Evolutionary conservation across 2,797 vertebrate species (phyloP), one percentile per base, ranked within the genome.

Genomic region (Rhadinocentrus ornatus): DNA sequence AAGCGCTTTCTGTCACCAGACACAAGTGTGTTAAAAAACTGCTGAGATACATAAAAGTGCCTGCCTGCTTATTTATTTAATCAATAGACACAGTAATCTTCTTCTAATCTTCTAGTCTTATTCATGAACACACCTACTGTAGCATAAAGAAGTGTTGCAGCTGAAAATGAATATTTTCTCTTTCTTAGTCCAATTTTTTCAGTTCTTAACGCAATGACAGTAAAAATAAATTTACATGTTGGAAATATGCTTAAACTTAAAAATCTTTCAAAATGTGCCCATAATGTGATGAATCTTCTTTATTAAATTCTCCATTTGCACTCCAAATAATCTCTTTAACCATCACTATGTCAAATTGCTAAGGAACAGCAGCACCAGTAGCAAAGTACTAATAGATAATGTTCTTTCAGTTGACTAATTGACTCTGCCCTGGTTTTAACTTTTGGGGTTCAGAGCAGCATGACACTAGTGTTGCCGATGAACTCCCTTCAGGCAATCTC

Each of bases 11-110:
- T 34, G 22, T 29, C 22, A 58, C 3, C 11, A 15, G 4, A 72
- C 18, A 80, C 37, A 16, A 55, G 52, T 56, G 70, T 50, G 69
- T 58, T n/a, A 11, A 34, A 67, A 81, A 82, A 12, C 52, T 57
- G 61, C 50, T 10, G 29, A 11, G 18, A 10, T 16, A 37, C n/a
- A 32, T 26, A 26, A 2, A 53, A 15, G 9, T 52, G 11, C 13
- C 24, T 54, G 24, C 29, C 22, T 26, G 32, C 39, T n/a, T 55
- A 34, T 46, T 9, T n/a, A n/a, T n/a, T 60, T 57, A 32, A 52
- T 61, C 29, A 22, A 34, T 6, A 29, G 37, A 20, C 2, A 12
- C 22, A 52, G 15, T 2, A 48, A 62, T 39, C 41, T 6, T n/a
- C n/a, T n/a, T n/a, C n/a, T n/a, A n/a, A n/a, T n/a, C n/a, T n/a